Evolutionary conservation across 2,888 invertebrate species (phyloP).

Genomic region (Nomada fabriciana): DNA sequence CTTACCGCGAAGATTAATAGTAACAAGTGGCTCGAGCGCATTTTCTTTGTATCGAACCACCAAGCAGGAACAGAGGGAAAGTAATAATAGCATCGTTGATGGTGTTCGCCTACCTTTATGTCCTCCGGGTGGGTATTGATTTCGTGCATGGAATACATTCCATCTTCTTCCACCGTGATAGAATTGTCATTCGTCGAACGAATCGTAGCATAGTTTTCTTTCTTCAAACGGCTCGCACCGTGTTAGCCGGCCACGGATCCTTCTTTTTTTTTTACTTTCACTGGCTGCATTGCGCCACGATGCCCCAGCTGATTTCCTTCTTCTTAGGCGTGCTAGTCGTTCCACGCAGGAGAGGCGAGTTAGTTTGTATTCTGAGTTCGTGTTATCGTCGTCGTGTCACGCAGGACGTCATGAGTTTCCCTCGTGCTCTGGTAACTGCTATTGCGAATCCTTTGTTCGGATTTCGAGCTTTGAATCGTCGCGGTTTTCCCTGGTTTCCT

Average conservation of each 20-base stretch:
- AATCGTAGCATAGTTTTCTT: conserved; percentile 31
- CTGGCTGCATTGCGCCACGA: conserved; percentile 55
- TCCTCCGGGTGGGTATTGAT: conserved; percentile 9
- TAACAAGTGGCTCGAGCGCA: conserved; percentile 31
- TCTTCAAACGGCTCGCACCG: conserved; percentile 60
- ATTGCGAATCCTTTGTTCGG: neutral
- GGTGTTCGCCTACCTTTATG: conserved; percentile 58
- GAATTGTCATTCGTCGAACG: conserved; percentile 61
- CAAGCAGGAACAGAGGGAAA: conserved; percentile 24
- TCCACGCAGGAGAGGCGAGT: neutral
- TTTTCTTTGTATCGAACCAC: conserved; percentile 16
- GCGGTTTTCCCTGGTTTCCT: neutral
- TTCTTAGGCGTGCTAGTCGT: conserved; percentile 21
- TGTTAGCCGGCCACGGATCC: conserved; percentile 10
- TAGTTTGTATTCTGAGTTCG: conserved; percentile 63
- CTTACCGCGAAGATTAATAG: conserved; percentile 57
- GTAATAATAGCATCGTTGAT: conserved; percentile 26
- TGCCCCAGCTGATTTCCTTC: conserved; percentile 49
- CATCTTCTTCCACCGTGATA: conserved; percentile 21
- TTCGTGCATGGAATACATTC: conserved; percentile 62
- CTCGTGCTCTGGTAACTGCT: conserved; percentile 41
- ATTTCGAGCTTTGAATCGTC: neutral
- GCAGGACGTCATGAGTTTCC: conserved; percentile 41
- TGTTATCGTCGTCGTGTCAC: conserved; percentile 28
- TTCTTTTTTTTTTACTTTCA: conserved; percentile 68